Evolutionary conservation across 2,113 vertebrate species (phyloP), one percentile per base, ranked within the genome.

Genomic region (Cochlearius cochlearius): DNA sequence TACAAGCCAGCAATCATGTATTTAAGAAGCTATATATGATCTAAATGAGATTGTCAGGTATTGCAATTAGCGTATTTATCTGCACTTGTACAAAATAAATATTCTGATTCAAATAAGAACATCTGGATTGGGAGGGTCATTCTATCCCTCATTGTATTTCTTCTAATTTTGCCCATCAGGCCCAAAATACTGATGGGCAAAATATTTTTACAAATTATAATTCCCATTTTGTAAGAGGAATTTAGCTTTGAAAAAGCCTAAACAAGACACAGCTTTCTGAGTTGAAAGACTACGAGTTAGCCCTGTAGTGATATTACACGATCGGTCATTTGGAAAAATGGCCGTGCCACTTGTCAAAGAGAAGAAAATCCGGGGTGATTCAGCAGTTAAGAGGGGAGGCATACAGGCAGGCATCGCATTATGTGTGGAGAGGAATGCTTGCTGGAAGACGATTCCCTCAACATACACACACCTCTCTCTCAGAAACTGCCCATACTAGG

Each of bases 371-470:
- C 45, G 23, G 60, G 68, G 27, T 30, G 49, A 66, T 73, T 77
- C 34, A 86, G 59, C 19, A 53, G 19, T 87, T 50, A 63, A 63
- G 30, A 75, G 56, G 7, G 23, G 27, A 78, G n/a, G 23, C 39
- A 55, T 9, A 32, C 2, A 64, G 29, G 16, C 53, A 43, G 47
- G 45, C 45, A 52, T 69, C 41, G 25, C 0, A 0, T 68, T 87
- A 49, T 1, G 2, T 25, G 9, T 29, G 9, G 8, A 56, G 59
- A 67, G 43, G 27, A 76, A 49, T 45, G 34, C 45, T 68, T 72
- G 30, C 34, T 82, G 49, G 34, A 60, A 79, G 39, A 64, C 11
- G 79, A 45, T 85, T 79, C 58, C 20, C 27, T 29, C 69, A 76
- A 45, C 12, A 6, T 22, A 36, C 3, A 41, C 3, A 30, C 25